Conservation (phyloP, 2,797 vertebrate genomes). For the Tiaroga cobitis region DNA sequence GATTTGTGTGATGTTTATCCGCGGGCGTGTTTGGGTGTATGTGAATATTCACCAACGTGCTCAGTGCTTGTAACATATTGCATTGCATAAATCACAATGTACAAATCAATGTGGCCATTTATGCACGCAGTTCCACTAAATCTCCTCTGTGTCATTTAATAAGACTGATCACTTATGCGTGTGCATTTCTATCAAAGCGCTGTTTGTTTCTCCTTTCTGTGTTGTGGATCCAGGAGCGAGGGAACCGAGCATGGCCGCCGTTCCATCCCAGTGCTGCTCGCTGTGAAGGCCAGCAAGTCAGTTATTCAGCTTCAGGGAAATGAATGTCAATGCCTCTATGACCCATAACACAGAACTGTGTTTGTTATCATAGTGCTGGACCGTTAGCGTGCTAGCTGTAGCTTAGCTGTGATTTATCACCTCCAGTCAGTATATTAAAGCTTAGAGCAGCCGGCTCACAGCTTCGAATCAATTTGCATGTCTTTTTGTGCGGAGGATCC, state of each 20-base stretch:
- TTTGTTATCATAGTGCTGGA: conserved; percentile 50
- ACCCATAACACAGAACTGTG: conserved; percentile 48
- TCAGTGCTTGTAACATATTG: conserved; percentile 13
- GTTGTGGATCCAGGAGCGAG: conserved; percentile 38
- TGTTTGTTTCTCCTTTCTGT: conserved; percentile 37
- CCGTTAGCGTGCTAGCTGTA: conserved; percentile 50
- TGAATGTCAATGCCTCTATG: conserved; percentile 51
- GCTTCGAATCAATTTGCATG: conserved; percentile 45
- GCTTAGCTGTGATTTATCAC: conserved; percentile 55
- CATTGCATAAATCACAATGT: conserved; percentile 33
- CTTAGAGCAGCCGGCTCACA: conserved; percentile 17
- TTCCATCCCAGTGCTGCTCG: conserved; percentile 33
- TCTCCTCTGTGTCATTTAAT: conserved; percentile 42
- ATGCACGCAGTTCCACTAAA: conserved; percentile 34
- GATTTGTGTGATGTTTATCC: conserved; percentile 28
- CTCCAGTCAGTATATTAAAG: conserved; percentile 46
- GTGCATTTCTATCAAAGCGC: conserved; percentile 11
- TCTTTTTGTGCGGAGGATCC: conserved; percentile 28
- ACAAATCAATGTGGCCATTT: conserved; percentile 32
- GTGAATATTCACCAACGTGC: conserved; percentile 13
- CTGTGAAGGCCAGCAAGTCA: conserved; percentile 41
- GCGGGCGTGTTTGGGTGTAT: background rate
- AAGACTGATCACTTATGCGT: conserved; percentile 28
- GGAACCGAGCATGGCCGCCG: conserved; percentile 40
- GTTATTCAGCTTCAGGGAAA: conserved; percentile 48